A percentile compares a stretch with the other conserved stretches of the same genome.
These are phyloP conservation scores for Sebastes umbrosus DNA, from an alignment of 2,797 vertebrate genomes.

Conservation along the genomic window DNA sequence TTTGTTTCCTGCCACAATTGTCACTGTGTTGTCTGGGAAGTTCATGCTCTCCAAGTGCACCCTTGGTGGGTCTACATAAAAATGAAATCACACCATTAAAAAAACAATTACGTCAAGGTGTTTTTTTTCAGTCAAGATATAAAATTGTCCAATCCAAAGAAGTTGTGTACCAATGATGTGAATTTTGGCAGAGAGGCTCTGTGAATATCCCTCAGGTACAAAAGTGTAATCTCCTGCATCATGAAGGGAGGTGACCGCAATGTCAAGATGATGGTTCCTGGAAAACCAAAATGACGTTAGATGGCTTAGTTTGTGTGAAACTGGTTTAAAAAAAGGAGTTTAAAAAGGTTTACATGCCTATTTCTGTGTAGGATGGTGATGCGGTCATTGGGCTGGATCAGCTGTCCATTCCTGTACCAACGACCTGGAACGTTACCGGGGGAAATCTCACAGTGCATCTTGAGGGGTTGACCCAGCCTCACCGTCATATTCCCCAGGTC, in stretches of 20 bases:
- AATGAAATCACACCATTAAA: background rate
- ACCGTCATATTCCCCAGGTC: slow-evolving; percentile 89
- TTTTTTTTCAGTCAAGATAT: background rate
- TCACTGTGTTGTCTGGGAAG: slow-evolving; percentile 90
- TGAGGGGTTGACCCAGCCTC: slow-evolving; percentile 90
- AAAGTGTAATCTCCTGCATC: slow-evolving; percentile 97
- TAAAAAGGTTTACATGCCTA: slow-evolving; percentile 76
- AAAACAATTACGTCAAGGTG: background rate
- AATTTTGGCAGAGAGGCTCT: slow-evolving; percentile 90
- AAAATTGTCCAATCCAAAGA: background rate
- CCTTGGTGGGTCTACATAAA: slow-evolving; percentile 89
- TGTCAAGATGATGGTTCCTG: slow-evolving; percentile 92
- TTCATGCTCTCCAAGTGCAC: slow-evolving; percentile 92
- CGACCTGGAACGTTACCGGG: slow-evolving; percentile 92
- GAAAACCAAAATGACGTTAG: background rate
- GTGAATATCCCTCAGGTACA: slow-evolving; percentile 92
- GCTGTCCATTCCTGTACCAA: slow-evolving; percentile 96
- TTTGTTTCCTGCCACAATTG: slow-evolving; percentile 95
- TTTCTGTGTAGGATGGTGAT: slow-evolving; percentile 91
- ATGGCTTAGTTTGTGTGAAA: background rate
- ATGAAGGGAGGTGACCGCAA: slow-evolving; percentile 84
- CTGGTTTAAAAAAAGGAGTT: background rate
- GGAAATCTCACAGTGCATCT: slow-evolving; percentile 92
- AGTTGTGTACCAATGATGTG: slow-evolving; percentile 90
- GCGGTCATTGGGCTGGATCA: slow-evolving; percentile 90